phyloP scores from a whole-genome alignment of 2,888 invertebrate genomes.

The Lottia gigantea region DNA sequence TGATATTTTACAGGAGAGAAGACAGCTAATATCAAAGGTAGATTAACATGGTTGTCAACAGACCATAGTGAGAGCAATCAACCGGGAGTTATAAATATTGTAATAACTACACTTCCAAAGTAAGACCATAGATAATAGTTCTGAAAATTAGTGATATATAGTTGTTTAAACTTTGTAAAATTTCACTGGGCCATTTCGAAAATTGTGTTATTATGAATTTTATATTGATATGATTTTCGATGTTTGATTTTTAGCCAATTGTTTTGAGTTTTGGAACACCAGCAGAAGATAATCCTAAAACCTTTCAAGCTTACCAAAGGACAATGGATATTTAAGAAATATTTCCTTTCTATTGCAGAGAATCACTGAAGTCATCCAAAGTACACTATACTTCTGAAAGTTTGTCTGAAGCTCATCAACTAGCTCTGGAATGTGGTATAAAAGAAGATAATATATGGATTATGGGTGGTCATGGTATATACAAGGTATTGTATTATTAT shows the following conservation, averaged over 20 bases:
- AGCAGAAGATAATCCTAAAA: no score
- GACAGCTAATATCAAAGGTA: constrained; percentile 14
- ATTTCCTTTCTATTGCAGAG: background rate
- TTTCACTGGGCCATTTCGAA: no score
- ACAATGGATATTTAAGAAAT: no score
- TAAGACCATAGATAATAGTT: background rate
- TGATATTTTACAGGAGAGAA: background rate
- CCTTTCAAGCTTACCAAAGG: no score
- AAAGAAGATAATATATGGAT: background rate
- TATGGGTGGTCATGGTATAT: background rate
- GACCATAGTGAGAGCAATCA: background rate
- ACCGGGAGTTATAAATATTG: constrained; percentile 12
- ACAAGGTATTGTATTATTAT: background rate
- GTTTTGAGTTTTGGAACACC: no score
- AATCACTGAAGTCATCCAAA: background rate
- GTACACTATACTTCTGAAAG: background rate
- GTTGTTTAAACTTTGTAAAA: no score
- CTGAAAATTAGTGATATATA: no score
- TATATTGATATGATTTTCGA: no score
- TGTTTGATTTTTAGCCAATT: no score
- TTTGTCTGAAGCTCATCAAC: background rate
- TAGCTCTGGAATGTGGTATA: background rate
- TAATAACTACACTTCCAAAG: background rate
- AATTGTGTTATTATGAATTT: no score
- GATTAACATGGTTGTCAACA: constrained; percentile 15